Percentiles rank a stretch among this genome's conserved stretches.
Conservation (phyloP, 2,888 invertebrate species). For the Idaea biselata region DNA sequence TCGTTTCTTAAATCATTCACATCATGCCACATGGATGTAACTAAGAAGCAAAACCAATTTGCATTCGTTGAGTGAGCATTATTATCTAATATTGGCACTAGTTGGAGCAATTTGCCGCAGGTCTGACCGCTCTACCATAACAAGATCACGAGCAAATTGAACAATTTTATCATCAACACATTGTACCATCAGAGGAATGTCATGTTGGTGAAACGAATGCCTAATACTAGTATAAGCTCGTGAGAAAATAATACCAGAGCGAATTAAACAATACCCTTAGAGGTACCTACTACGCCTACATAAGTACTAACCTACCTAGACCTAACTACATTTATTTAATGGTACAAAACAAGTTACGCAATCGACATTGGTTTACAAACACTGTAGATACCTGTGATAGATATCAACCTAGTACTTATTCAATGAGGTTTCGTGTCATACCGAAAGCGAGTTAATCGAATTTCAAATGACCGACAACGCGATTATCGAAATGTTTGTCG, state of each 20-base stretch:
- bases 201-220: constrained; percentile 41
- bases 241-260: constrained; percentile 42
- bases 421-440: background rate
- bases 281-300: background rate
- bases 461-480: too few relatives aligned
- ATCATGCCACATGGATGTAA: constrained; percentile 23
- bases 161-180: constrained; percentile 70
- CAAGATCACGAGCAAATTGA: constrained; percentile 70
- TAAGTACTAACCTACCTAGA: background rate
- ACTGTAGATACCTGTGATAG: background rate
- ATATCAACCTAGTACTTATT: background rate
- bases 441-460: too few relatives aligned
- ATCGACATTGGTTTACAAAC: background rate
- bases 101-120: constrained; percentile 58
- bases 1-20: background rate
- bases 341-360: background rate
- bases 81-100: constrained; percentile 75
- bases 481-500: too few relatives aligned
- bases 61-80: constrained; percentile 70
- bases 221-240: constrained; percentile 35
- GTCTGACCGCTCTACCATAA: constrained; percentile 47
- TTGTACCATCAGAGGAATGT: constrained; percentile 51
- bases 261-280: constrained; percentile 35
- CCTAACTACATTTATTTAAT: background rate
- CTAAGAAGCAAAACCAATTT: constrained; percentile 61